Base-by-base conservation (phyloP, 2,888 invertebrate genomes). In the Poecilus cupreus region DNA sequence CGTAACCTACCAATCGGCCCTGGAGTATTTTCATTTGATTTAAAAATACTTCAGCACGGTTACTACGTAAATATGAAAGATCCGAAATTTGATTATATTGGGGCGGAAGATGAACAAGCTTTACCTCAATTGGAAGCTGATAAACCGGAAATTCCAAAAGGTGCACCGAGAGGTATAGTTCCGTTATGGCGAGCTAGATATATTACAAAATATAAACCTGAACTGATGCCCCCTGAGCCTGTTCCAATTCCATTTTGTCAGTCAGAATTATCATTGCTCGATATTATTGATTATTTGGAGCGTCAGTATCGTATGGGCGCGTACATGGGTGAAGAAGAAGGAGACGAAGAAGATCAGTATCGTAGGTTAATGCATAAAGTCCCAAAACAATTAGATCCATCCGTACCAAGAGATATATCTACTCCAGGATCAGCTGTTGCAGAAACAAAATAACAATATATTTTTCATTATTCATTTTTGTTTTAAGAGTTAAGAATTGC, bases 21-120 rank as follows among this genome's bases (percentile, higher is more conserved):
- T 0, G 95, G 95, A 0, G 94, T 94, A 80, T 96, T 94, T 85
- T 93, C 93, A 2, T 96, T 96, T 84, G 93, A 95, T 83, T 92
- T 93, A n/a, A 92, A 93, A 83, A 93, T 93, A 84, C 94, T 96
- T 91, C 93, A 94, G 83, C 94, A 94, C 84, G 96, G 96, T 0
- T 94, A 90, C 85, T 95, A 92, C 89, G 91, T 91, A 70, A 92
- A 91, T 84, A 90, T 92, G 37, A 91, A 91, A 83, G 92, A 94
- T 86, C 92, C 92, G 0, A 89, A 91, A 88, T 87, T 91, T 88
- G 91, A 91, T 81, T 90, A 91, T 82, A 87, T 87, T 8, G 90
- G 88, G 10, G 88, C 87, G 0, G 90, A 89, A 26, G 91, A 90
- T 51, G 82, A 82, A 57, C 49, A 68, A 39, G 39, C 82, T 49